Base-by-base conservation (phyloP, 2,797 vertebrate species). In the Pteronotus mesoamericanus region DNA sequence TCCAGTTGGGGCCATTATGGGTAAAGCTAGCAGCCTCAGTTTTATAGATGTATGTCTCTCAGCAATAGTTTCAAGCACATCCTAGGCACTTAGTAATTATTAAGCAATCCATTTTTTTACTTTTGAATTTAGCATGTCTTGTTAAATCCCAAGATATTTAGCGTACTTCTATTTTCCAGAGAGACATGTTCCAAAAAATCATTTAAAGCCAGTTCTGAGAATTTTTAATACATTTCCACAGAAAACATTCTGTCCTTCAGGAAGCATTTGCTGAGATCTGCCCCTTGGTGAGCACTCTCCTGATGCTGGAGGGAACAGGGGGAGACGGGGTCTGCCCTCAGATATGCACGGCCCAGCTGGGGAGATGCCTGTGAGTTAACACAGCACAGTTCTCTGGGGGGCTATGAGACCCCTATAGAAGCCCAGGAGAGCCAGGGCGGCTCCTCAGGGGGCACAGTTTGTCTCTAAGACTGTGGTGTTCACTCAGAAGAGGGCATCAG, bases 121-220 rank as follows among this genome's bases (percentile, higher is more conserved):
- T 85, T 96, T 51, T 66, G 19, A 59, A 71, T 77, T 80, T 90
- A 78, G 92, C 87, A n/a, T 37, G 3, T 89, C 78, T 75, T 68
- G 3, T 94, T 95, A 72, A 75, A 87, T 90, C 97, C 78, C 12
- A 68, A 84, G 34, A 46, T 77, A 16, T 79, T 84, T n/a, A 24
- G 2, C 68, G 1, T 84, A 84, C 34, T 94, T 82, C 75, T 34
- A 42, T 68, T 46, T 79, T 96, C 64, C 64, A 29, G 51, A 78
- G 22, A 85, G 37, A 42, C 1, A 1, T 68, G n/a, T 94, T 87
- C 12, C 39, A 29, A 91, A 91, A 91, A 29, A 51, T 78, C 61
- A 34, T 94, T 32, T 68, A 32, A 89, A 77, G 53, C 22, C 37
- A 85, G 29, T 55, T 64, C 16, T 55, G 46, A 79, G 46, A 21